Evolutionary conservation across 2,113 vertebrate species (phyloP).

Genomic region (Calidris pygmaea): DNA sequence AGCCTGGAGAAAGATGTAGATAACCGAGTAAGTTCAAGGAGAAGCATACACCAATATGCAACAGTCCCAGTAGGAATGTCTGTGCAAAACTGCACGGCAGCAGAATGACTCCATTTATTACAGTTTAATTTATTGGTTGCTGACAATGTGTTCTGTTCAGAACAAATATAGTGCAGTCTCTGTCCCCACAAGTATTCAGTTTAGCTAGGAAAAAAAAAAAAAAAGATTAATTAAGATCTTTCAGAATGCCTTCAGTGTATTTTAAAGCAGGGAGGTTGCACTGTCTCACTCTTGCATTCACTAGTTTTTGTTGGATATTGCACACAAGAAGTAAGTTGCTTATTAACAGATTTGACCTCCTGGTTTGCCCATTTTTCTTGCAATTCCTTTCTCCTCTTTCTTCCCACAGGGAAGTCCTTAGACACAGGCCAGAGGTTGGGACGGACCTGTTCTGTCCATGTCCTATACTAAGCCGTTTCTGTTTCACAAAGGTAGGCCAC

Average conservation of each 20-base stretch:
- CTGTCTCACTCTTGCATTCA: not conserved
- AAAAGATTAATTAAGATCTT: not conserved
- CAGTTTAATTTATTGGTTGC: conserved; percentile 14
- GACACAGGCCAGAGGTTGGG: not conserved
- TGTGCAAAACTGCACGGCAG: accelerated
- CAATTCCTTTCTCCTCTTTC: not conserved
- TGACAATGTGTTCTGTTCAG: conserved; percentile 9
- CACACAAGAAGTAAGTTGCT: not conserved
- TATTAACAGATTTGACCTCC: not conserved
- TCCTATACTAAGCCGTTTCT: not conserved
- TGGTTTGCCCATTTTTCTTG: not conserved
- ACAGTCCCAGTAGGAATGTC: not conserved
- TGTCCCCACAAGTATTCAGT: not conserved
- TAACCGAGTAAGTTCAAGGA: not conserved
- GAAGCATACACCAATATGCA: not conserved
- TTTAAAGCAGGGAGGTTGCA: not conserved
- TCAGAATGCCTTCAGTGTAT: not conserved
- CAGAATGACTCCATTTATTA: conserved; percentile 21
- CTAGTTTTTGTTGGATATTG: not conserved
- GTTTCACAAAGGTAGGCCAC: not conserved
- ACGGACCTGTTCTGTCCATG: not conserved
- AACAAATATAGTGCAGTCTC: conserved; percentile 1
- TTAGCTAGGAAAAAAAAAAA: not conserved
- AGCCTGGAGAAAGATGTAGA: not conserved
- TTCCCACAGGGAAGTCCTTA: not conserved